Evolutionary conservation across 2,113 vertebrate genomes (phyloP), one percentile per base, ranked within the genome.

Genomic region (Thymallus thymallus): DNA sequence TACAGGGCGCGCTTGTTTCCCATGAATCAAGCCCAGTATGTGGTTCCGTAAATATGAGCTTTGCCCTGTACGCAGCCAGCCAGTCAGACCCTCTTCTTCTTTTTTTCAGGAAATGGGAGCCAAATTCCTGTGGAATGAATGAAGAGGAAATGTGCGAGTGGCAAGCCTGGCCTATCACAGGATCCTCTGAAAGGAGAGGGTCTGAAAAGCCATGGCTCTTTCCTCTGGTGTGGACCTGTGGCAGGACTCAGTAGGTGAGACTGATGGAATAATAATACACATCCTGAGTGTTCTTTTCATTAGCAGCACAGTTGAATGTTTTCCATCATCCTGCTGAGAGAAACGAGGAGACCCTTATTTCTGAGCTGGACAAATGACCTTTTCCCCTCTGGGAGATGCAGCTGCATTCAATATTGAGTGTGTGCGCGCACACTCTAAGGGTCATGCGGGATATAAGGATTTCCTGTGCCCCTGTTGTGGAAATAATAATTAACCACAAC

Each of bases 241-340:
- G 96, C 97, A 98, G 96, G 94, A 92, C 96, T 94, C 94, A 90
- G 92, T 95, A 97, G 97, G 97, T 97, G 97, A 97, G 95, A 95
- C 95, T 97, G 97, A 98, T 95, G 96, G 96, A 96, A 96, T 96
- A 96, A 97, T 97, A 97, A 96, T 94, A 96, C 94, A 95, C 97
- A 98, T 98, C 97, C 96, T 94, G 94, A 96, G 95, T 96, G 95
- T 97, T 96, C 97, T 98, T 98, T 98, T 98, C 96, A 98, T 99
- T 98, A 98, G 95, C 87, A 82, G 86, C 85, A 84, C 92, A 89
- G 95, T 96, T 96, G 95, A 93, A 95, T 98, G 96, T 96, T 95
- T 95, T 96, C 96, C 95, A 95, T 97, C 96, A 94, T 95, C 94
- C 95, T 94, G 94, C 94, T 94, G 96, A 96, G 96, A 97, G 92